phyloP scores from a whole-genome alignment of 2,113 vertebrate species.

The Macrotis lagotis region DNA sequence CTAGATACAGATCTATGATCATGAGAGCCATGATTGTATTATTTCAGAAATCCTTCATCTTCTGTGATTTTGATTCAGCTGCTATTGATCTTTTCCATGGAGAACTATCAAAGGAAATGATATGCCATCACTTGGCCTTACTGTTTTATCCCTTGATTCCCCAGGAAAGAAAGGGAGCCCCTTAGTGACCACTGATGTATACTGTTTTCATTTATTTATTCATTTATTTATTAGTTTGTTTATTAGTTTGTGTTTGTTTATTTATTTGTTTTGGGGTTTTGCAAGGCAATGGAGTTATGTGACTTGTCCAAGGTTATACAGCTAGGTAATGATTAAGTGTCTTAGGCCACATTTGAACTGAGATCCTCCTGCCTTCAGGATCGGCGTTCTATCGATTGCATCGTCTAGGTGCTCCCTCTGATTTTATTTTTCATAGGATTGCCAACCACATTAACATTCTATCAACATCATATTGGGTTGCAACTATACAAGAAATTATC shows the following conservation, averaged over 20 bases:
- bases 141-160: not conserved
- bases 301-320: too few species aligned
- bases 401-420: too few species aligned
- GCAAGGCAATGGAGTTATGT: too few species aligned
- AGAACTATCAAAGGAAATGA: not conserved
- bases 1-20: not conserved
- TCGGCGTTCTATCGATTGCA: too few species aligned
- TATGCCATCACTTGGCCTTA: not conserved
- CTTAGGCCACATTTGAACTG: too few species aligned
- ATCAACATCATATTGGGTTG: not conserved
- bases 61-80: not conserved
- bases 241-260: too few species aligned
- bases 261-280: too few species aligned
- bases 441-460: not conserved
- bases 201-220: too few species aligned
- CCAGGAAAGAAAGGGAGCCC: not conserved
- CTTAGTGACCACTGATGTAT: not conserved
- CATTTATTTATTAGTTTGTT: too few species aligned
- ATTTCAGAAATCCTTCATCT: not conserved
- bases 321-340: too few species aligned
- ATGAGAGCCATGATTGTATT: not conserved
- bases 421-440: not conserved
- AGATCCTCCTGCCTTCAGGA: too few species aligned
- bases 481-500: not conserved
- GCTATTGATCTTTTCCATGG: not conserved